Evolutionary conservation across 2,113 vertebrate genomes (phyloP), one percentile per base, ranked within the genome.

Genomic region (Campylorhamphus procurvoides): DNA sequence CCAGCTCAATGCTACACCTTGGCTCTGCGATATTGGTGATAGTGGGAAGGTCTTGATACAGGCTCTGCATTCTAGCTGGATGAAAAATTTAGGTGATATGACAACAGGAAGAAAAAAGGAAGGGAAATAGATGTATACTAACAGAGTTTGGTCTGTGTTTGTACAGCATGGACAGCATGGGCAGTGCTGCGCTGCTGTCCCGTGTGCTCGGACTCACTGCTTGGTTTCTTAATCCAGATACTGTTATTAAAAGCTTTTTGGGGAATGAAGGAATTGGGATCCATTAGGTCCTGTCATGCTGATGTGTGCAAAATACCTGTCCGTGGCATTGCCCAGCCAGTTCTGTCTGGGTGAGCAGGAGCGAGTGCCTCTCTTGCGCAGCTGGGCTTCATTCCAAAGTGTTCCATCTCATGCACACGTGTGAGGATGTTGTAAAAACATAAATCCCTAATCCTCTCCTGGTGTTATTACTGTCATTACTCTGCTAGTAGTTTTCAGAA

Each of bases 141-240:
- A 72, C 56, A 19, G 47, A 19, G 47, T 46, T 63, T 16, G 67
- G 10, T 39, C 31, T 12, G 19, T 12, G 42, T 9, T 12, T 39
- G 64, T 19, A 1, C 1, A 23, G 77, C 25, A 16, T 1, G 3
- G 31, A 1, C 1, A 23, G 77, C 25, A 16, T 1, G 3, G 31
- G 73, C 78, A 13, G 4, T 18, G 67, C 73, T 13, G 4, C 8
- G 3, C 35, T 31, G 25, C 73, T 29, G 58, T 35, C 53, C 68
- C 1, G 0, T 10, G 28, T 7, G 42, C 86, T 90, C 0, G 0
- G 11, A 4, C 58, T 64, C 29, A 4, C 6, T 5, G 8, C 42
- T 67, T 0, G 0, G 5, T 17, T 49, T 37, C 52, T 50, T 24
- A 7, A 7, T n/a, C 14, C 31, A 66, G 55, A 9, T n/a, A 20